phyloP scores from a whole-genome alignment of 1,140 invertebrate genomes.

The Bombus huntii region DNA sequence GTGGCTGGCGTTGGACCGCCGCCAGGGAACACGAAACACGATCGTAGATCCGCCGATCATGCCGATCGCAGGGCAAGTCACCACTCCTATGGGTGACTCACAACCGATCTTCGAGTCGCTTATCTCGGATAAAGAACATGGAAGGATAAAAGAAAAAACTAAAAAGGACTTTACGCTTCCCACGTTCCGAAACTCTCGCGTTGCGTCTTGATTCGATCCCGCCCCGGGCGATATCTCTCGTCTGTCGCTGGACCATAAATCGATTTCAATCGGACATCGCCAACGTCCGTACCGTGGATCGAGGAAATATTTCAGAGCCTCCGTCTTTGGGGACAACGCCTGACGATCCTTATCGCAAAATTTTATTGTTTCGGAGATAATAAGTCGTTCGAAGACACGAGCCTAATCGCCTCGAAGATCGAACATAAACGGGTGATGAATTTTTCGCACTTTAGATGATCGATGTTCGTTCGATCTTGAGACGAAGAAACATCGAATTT shows the following conservation, averaged over 20 bases:
- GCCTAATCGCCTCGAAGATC: background rate
- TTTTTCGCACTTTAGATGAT: background rate
- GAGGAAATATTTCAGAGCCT: constrained; percentile 35
- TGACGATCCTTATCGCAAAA: constrained; percentile 28
- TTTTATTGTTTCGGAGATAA: constrained; percentile 47
- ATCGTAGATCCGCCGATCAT: constrained; percentile 63
- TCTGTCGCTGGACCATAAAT: constrained; percentile 60
- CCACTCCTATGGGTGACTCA: constrained; percentile 66
- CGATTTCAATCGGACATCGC: constrained; percentile 55
- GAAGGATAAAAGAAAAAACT: background rate
- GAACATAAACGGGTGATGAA: constrained; percentile 12
- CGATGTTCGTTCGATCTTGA: background rate
- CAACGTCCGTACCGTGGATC: constrained; percentile 25
- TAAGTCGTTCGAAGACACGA: constrained; percentile 16
- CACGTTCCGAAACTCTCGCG: constrained; percentile 69
- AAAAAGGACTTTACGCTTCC: constrained; percentile 62
- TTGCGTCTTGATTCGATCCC: constrained; percentile 68
- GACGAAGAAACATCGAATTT: too few relatives aligned
- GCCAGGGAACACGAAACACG: constrained; percentile 59
- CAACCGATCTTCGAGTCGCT: constrained; percentile 22
- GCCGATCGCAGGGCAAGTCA: constrained; percentile 66
- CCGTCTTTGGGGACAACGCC: too few relatives aligned
- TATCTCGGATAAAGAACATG: background rate
- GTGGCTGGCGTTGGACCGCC: constrained; percentile 31
- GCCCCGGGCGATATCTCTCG: constrained; percentile 64